These are phyloP conservation scores for Poecile montanus DNA, from an alignment of 2,797 vertebrate species.

Conservation along the genomic window DNA sequence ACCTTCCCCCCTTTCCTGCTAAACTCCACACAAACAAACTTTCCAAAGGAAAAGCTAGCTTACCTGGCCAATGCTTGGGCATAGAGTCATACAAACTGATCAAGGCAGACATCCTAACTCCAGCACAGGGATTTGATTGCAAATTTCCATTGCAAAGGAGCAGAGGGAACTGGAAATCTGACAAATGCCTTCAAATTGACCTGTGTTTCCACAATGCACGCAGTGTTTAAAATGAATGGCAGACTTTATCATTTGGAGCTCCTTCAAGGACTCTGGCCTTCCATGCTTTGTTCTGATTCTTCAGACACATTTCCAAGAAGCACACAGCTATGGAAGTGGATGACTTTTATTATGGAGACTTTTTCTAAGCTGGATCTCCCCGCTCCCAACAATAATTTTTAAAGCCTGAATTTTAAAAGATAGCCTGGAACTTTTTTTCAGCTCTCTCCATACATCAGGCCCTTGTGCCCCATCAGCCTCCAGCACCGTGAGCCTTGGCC, in stretches of 20 bases:
- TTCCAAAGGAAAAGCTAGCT: conserved; percentile 35
- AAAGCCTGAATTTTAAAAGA: conserved; percentile 49
- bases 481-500: not conserved
- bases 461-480: not conserved
- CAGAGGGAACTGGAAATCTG: conserved; percentile 59
- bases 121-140: conserved; percentile 60
- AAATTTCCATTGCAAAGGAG: conserved; percentile 74
- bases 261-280: conserved; percentile 68
- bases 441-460: not conserved
- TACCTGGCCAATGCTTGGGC: conserved; percentile 16
- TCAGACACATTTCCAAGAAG: conserved; percentile 70
- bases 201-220: conserved; percentile 64
- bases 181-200: conserved; percentile 67
- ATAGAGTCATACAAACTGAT: not conserved
- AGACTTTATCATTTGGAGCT: conserved; percentile 74
- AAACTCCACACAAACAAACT: conserved; percentile 41
- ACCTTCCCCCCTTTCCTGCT: not conserved
- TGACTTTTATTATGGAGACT: conserved; percentile 11
- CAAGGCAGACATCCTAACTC: conserved; percentile 31
- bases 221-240: conserved; percentile 70
- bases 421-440: not conserved
- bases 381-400: conserved; percentile 27
- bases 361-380: not conserved
- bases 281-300: conserved; percentile 72
- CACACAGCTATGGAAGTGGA: conserved; percentile 29